A percentile compares a stretch with the other conserved stretches of the same genome.
Conservation (phyloP, 1,140 invertebrate genomes). For the Hyposmocoma kahamanoa region DNA sequence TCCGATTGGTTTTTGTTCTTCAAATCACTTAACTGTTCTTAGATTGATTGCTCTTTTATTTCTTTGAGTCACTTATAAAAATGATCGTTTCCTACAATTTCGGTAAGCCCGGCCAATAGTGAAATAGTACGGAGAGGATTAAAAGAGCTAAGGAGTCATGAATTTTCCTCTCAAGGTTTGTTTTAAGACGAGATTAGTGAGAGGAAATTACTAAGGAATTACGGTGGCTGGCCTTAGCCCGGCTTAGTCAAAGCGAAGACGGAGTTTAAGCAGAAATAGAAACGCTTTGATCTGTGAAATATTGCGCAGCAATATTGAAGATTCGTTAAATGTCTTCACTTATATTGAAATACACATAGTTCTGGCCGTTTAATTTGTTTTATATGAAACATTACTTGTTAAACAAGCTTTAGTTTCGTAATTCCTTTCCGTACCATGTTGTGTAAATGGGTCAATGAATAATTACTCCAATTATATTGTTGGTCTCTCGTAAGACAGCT, state of each 20-base stretch:
- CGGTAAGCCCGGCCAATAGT: too few relatives aligned
- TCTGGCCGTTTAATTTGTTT: background rate
- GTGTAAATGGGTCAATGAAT: too few relatives aligned
- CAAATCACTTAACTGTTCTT: background rate
- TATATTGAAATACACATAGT: too few relatives aligned
- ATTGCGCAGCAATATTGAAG: constrained; percentile 18
- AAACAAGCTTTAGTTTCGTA: too few relatives aligned
- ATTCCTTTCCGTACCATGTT: too few relatives aligned
- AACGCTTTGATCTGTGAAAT: constrained; percentile 49
- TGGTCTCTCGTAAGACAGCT: too few relatives aligned
- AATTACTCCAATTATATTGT: too few relatives aligned
- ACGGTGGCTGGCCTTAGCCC: constrained; percentile 27
- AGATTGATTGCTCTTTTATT: background rate
- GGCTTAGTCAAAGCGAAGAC: constrained; percentile 33
- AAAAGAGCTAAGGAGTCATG: background rate
- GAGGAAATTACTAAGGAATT: constrained; percentile 39
- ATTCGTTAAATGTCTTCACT: constrained; percentile 11
- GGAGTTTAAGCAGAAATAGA: constrained; percentile 38
- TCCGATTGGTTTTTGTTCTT: background rate
- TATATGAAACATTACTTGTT: background rate
- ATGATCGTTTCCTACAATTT: too few relatives aligned
- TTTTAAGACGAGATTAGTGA: constrained; percentile 21
- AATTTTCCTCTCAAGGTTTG: constrained; percentile 11
- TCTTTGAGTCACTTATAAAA: too few relatives aligned
- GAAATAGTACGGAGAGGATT: constrained; percentile 2